Conservation (phyloP, 2,113 vertebrate genomes). For the Rhinopomastus cyanomelas region DNA sequence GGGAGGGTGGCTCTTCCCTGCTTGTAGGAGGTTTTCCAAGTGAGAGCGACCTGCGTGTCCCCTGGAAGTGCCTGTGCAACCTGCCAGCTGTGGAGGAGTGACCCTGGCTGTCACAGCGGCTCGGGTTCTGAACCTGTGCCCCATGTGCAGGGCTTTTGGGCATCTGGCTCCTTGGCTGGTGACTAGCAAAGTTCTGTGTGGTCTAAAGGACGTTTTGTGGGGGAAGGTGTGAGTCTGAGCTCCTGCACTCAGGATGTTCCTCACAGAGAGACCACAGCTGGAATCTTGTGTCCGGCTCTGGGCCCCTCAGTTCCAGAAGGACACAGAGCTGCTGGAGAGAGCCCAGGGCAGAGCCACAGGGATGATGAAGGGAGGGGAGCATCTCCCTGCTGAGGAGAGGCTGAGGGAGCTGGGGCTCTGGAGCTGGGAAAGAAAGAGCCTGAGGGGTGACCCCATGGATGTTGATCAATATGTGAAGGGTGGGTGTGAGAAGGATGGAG, state of each 20-base stretch:
- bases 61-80: background rate
- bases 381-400: too few relatives aligned
- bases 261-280: too few relatives aligned
- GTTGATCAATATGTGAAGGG: too few relatives aligned
- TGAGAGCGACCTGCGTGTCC: background rate
- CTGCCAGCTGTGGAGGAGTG: background rate
- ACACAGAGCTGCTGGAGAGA: too few relatives aligned
- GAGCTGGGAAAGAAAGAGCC: too few relatives aligned
- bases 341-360: too few relatives aligned
- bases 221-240: background rate
- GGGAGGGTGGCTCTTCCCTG: background rate
- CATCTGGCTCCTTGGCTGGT: background rate
- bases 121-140: background rate
- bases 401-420: too few relatives aligned
- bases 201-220: background rate
- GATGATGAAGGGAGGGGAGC: too few relatives aligned
- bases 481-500: too few relatives aligned
- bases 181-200: background rate
- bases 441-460: too few relatives aligned
- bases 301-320: too few relatives aligned
- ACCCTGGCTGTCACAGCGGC: background rate
- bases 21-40: background rate
- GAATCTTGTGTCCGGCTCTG: too few relatives aligned
- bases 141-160: background rate
- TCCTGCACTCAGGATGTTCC: rapidly evolving